phyloP scores from a whole-genome alignment of 2,113 vertebrate species.

The Pomatostomus ruficeps region DNA sequence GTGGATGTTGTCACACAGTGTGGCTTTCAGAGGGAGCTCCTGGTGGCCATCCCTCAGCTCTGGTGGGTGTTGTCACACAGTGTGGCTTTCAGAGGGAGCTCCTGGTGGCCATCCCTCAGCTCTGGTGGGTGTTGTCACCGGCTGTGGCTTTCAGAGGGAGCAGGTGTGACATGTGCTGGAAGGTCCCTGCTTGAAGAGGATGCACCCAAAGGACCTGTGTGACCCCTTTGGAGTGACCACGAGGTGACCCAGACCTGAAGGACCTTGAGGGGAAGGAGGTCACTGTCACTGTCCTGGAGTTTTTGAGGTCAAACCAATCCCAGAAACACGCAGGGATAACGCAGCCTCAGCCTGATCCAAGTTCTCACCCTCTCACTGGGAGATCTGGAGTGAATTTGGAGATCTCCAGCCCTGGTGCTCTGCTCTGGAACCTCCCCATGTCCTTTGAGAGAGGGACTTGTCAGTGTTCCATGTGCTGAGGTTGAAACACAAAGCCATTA shows the following conservation, averaged over 20 bases:
- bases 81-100: no score
- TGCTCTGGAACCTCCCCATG: neutral
- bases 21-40: no score
- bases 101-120: neutral
- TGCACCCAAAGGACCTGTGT: no score
- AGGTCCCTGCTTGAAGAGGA: neutral
- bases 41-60: neutral
- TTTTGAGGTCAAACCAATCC: neutral
- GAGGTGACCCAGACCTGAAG: neutral
- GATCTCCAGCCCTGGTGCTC: neutral
- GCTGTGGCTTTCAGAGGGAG: neutral
- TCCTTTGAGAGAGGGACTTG: neutral
- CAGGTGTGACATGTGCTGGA: neutral
- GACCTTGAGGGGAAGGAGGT: neutral
- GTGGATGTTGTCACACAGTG: no score
- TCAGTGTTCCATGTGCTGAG: fast-evolving
- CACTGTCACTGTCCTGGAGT: neutral
- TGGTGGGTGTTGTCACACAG: neutral
- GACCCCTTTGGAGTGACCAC: fast-evolving
- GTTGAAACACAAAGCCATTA: neutral
- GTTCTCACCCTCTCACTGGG: neutral
- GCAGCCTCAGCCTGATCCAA: neutral
- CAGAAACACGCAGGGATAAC: fast-evolving
- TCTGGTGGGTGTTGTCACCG: neutral
- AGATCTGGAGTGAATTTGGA: neutral